phyloP scores from a whole-genome alignment of 35 echinoderm and acorn worm genomes.

The Ophioderma brevispina region DNA sequence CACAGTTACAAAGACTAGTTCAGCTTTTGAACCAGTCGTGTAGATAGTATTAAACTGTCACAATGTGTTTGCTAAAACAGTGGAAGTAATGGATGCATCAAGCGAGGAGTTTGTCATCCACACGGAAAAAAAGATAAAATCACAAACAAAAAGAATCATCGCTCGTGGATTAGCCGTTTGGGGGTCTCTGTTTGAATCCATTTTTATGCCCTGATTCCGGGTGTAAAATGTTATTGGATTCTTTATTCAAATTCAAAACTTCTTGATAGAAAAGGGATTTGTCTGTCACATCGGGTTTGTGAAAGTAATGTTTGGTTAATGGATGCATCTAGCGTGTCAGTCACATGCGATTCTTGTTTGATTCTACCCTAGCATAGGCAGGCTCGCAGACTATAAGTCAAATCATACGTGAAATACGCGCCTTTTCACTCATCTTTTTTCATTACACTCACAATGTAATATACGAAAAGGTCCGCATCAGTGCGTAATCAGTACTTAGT shows the following conservation, averaged over 20 bases:
- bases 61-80: neutral
- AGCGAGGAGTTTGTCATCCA: neutral
- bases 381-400: too few relatives aligned
- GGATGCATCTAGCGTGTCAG: neutral
- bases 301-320: neutral
- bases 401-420: too few relatives aligned
- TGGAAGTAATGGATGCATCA: neutral
- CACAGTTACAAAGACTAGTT: neutral
- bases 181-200: neutral
- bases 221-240: neutral
- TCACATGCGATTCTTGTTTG: neutral
- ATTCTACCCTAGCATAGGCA: neutral
- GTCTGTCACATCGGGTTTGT: neutral
- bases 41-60: conserved; percentile 5
- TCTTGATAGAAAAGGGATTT: neutral
- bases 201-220: neutral
- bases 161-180: neutral
- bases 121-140: neutral
- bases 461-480: too few relatives aligned
- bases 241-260: neutral
- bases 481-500: neutral
- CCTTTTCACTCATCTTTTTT: too few relatives aligned
- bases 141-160: neutral
- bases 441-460: too few relatives aligned
- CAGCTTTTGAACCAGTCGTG: neutral